Percentiles rank a stretch among this genome's conserved stretches.
phyloP scores from a whole-genome alignment of 2,888 invertebrate genomes.

The Coelopa pilipes region DNA sequence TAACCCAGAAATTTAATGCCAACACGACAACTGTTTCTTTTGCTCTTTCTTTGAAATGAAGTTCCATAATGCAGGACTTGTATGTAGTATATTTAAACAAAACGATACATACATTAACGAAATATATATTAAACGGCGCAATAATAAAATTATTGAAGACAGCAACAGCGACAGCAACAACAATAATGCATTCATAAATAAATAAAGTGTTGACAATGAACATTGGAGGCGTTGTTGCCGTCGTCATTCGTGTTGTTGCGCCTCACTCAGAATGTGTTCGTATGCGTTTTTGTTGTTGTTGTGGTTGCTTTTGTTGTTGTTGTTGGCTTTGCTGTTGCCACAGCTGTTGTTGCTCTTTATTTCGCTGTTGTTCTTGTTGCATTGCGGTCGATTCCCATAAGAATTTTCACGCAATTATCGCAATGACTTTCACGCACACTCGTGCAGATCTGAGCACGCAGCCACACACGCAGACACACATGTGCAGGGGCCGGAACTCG shows the following conservation, averaged over 20 bases:
- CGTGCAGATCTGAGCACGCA: neutral
- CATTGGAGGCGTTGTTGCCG: constrained; percentile 6
- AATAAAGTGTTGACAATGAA: too few species aligned
- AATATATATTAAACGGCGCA: too few species aligned
- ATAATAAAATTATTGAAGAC: constrained; percentile 36
- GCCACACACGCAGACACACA: constrained; percentile 44
- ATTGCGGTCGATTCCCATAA: constrained; percentile 39
- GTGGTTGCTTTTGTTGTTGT: too few species aligned
- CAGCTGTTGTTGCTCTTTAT: neutral
- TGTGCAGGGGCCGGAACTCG: neutral
- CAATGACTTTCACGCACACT: constrained; percentile 33
- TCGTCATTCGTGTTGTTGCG: constrained; percentile 1
- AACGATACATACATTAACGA: too few species aligned
- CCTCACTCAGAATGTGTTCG: too few species aligned
- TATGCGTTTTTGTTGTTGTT: constrained; percentile 20
- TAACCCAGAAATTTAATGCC: too few species aligned
- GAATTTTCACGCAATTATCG: constrained; percentile 39
- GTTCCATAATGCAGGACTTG: too few species aligned
- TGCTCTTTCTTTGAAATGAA: too few species aligned
- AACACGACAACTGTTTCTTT: too few species aligned
- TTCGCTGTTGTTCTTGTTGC: constrained; percentile 12
- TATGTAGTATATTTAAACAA: neutral
- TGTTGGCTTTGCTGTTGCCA: too few species aligned
- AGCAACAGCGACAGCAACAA: constrained; percentile 31
- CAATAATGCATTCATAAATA: neutral